Conservation (phyloP, 30 jellyfish, hydroid and myxozoan genomes). For the Turritopsis rubra region DNA sequence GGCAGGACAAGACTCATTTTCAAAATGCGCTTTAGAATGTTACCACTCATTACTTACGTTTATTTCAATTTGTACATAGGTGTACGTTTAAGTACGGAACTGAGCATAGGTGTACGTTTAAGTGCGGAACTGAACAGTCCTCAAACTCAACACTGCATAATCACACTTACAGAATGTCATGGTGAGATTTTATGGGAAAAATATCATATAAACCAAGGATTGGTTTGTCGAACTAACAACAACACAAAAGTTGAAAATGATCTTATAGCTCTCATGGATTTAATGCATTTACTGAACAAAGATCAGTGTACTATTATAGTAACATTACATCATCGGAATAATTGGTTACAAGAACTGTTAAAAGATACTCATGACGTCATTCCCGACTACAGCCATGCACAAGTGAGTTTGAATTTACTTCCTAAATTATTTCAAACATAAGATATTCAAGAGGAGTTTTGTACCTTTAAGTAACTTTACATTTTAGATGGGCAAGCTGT, state of each 20-base stretch:
- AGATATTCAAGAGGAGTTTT: too few species aligned
- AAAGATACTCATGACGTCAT: background rate
- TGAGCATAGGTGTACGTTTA: background rate
- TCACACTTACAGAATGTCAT: background rate
- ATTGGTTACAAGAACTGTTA: background rate
- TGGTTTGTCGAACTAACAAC: background rate
- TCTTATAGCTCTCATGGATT: background rate
- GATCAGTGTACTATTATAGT: background rate
- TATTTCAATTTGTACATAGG: background rate
- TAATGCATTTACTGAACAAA: background rate
- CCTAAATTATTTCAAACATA: too few species aligned
- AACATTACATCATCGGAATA: background rate
- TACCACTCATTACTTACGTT: background rate
- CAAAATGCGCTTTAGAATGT: background rate
- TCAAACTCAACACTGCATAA: background rate
- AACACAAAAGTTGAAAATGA: background rate
- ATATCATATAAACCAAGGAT: background rate
- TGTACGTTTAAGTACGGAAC: background rate
- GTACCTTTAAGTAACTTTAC: too few species aligned
- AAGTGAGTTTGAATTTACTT: constrained; percentile 11
- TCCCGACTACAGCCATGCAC: background rate
- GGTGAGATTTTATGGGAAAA: background rate
- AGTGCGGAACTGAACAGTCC: background rate
- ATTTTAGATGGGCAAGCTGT: background rate
- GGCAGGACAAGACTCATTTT: background rate